phyloP scores from a whole-genome alignment of 2,113 vertebrate genomes.

The Axis porcinus region DNA sequence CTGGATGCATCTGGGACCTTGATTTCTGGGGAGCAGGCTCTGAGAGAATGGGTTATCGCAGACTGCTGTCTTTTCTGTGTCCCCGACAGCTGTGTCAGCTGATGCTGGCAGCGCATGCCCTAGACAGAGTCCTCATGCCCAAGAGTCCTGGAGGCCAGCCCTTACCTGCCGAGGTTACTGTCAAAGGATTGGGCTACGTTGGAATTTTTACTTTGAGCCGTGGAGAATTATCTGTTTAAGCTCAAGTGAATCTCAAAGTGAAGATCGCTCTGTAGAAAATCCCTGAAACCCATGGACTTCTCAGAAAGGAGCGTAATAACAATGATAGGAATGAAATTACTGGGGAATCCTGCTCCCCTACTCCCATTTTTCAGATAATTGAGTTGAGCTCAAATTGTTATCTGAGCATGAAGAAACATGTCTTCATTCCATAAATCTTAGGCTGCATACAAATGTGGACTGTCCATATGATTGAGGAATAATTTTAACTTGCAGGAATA shows the following conservation, averaged over 20 bases:
- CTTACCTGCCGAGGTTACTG: not conserved
- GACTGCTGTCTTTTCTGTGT: not conserved
- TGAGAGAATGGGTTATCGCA: not conserved
- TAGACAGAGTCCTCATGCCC: not conserved
- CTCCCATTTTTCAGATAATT: not conserved
- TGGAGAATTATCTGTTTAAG: not conserved
- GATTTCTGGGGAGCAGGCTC: not conserved
- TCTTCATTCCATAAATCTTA: conserved; percentile 2
- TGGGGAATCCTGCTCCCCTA: not conserved
- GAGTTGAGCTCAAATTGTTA: not conserved
- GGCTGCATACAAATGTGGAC: not conserved
- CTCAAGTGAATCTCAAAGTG: not conserved
- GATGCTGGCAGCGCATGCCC: not conserved
- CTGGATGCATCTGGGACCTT: not conserved
- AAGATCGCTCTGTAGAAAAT: not conserved
- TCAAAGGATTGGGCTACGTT: not conserved
- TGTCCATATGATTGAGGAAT: not conserved
- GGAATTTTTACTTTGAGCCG: not conserved
- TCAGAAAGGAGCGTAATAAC: not conserved
- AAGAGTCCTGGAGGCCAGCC: not conserved
- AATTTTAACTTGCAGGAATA: not conserved
- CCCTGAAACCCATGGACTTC: not conserved
- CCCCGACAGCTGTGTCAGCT: not conserved
- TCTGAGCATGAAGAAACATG: not conserved
- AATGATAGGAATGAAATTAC: not conserved